Evolutionary conservation across 1,140 invertebrate species (phyloP), one percentile per base, ranked within the genome.

Genomic region (Drosophila funebris): DNA sequence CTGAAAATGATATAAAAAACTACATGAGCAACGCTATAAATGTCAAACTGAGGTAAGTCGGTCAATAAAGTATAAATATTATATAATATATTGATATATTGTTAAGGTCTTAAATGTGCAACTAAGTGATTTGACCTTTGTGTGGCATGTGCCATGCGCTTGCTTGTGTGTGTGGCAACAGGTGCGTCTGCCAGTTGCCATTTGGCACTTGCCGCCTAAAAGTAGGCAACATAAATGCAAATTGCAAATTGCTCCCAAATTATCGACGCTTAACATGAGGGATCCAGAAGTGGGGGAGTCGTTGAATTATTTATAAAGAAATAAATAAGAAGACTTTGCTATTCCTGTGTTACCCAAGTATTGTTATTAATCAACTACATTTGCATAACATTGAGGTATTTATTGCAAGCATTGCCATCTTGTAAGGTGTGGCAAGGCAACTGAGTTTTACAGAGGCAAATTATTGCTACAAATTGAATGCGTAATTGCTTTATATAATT

Each of bases 1-100:
- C 81, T 68, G 77, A 90, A 85, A 68, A 89, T 89, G 84, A 75
- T 73, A 78, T 89, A 89, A 89, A 75, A 73, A 90, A 84, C 72
- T 90, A 81, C 85, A 89, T 89, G 85, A 89, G 85, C 80, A 72
- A 84, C 74, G 66, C 68, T 50, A 90, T 85, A 90, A 89, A 90
- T 89, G 85, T 89, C 77, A 89, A 90, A 89, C 77, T 89, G 85
- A 89, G 85, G 85, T 89, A 68, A 89, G 85, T 76, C 37, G 13
- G 14, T 9, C 14, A n/a, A 56, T 64, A 64, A 60, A 39, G 44
- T 67, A 50, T 50, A 31, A 27, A 50, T 54, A 57, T 60, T 48
- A 33, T 52, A 46, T 18, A n/a, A 20, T 41, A 41, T 20, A 24
- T 24, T 4, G 41, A 52, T 53, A 29, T 68, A 53, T 60, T 54